These are phyloP conservation scores for Propithecus deckenii DNA, from an alignment of 2,797 vertebrate genomes.

Conservation along the genomic window DNA sequence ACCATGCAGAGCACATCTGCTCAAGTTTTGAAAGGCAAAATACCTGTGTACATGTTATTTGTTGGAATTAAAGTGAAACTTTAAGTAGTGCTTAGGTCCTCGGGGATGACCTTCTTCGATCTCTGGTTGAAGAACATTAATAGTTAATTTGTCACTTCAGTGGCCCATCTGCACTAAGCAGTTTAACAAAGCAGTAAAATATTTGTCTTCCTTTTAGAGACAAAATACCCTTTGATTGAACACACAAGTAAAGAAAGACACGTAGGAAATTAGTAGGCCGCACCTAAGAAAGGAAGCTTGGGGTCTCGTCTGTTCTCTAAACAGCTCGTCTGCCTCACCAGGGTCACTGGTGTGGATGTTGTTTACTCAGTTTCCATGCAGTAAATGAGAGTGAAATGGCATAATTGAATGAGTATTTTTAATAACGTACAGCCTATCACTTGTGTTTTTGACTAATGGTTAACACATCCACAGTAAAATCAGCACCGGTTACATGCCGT, in stretches of 20 bases:
- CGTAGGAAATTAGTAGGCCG: neutral
- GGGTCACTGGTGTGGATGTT: neutral
- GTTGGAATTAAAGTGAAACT: neutral
- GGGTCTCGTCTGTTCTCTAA: neutral
- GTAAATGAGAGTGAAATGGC: neutral
- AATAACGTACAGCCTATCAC: neutral
- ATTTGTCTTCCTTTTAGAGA: neutral
- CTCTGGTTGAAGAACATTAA: neutral
- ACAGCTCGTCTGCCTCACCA: neutral
- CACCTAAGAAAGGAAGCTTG: neutral
- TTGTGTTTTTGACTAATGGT: constrained; percentile 1
- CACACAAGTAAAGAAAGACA: neutral
- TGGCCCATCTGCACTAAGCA: neutral
- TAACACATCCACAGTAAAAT: constrained; percentile 17
- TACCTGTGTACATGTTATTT: neutral
- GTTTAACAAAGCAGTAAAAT: neutral
- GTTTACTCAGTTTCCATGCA: neutral
- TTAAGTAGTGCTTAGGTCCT: neutral
- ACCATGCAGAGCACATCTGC: neutral
- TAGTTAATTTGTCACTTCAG: neutral
- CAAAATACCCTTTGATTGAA: neutral
- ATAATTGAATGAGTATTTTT: neutral
- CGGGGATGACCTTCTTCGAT: neutral
- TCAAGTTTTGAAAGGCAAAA: neutral
- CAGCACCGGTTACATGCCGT: neutral